Conservation (phyloP, 2,113 vertebrate genomes). For the Morone chrysops region DNA sequence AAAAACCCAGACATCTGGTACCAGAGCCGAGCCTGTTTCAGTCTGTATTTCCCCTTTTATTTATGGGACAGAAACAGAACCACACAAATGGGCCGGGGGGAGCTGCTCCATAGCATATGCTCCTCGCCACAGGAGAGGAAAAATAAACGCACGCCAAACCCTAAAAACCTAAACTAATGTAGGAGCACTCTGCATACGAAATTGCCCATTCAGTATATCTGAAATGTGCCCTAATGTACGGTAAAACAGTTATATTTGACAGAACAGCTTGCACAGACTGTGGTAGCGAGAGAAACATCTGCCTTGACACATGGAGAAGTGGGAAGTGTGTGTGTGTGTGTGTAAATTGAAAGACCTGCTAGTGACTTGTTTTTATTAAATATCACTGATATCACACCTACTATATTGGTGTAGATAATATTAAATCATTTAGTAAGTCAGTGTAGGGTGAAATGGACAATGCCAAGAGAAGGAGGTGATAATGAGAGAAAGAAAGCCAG, state of each 20-base stretch:
- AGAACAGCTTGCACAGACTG: constrained; percentile 36
- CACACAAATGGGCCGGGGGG: constrained; percentile 70
- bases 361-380: constrained; percentile 33
- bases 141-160: constrained; percentile 74
- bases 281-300: constrained; percentile 23
- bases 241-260: constrained; percentile 59
- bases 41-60: constrained; percentile 62
- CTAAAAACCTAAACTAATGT: constrained; percentile 71
- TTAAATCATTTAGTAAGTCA: constrained; percentile 27
- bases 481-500: constrained; percentile 47
- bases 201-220: constrained; percentile 67
- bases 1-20: constrained; percentile 66
- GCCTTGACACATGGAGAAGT: constrained; percentile 28
- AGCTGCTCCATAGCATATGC: constrained; percentile 57
- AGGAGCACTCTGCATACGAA: constrained; percentile 58
- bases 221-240: constrained; percentile 61
- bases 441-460: constrained; percentile 6
- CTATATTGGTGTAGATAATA: constrained; percentile 11
- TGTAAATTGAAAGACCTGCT: constrained; percentile 23
- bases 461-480: constrained; percentile 50
- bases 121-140: constrained; percentile 75
- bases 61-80: constrained; percentile 76
- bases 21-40: constrained; percentile 38
- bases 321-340: not conserved
- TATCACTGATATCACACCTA: constrained; percentile 43